Conservation (phyloP, 2,113 vertebrate genomes). For the Eretmochelys imbricata region DNA sequence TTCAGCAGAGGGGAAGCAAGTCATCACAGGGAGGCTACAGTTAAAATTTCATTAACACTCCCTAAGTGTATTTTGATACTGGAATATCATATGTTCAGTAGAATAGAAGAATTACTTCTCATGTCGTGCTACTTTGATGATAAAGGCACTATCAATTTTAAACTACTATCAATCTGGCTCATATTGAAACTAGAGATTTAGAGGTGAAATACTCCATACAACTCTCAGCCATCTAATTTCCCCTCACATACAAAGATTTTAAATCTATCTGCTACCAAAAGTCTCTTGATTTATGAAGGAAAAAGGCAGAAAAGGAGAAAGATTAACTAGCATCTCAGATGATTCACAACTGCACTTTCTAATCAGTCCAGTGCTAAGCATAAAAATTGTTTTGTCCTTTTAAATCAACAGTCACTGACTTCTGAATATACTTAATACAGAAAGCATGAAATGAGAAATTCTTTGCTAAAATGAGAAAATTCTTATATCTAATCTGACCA, state of each 20-base stretch:
- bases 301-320: background rate
- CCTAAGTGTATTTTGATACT: background rate
- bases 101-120: background rate
- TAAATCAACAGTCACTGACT: background rate
- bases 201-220: background rate
- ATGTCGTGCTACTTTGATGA: background rate
- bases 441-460: rapidly evolving
- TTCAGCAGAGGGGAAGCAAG: too few relatives aligned
- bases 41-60: background rate
- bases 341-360: background rate
- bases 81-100: background rate
- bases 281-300: background rate
- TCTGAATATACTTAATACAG: background rate
- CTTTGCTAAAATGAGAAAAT: background rate
- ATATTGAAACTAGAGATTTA: background rate
- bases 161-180: background rate
- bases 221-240: background rate
- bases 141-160: background rate
- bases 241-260: too few relatives aligned
- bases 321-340: background rate
- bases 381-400: background rate
- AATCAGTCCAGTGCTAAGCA: background rate
- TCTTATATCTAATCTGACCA: background rate
- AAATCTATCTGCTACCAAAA: background rate
- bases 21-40: background rate